Conservation (phyloP, 2,797 vertebrate genomes). For the Toxotes lorentzi region DNA sequence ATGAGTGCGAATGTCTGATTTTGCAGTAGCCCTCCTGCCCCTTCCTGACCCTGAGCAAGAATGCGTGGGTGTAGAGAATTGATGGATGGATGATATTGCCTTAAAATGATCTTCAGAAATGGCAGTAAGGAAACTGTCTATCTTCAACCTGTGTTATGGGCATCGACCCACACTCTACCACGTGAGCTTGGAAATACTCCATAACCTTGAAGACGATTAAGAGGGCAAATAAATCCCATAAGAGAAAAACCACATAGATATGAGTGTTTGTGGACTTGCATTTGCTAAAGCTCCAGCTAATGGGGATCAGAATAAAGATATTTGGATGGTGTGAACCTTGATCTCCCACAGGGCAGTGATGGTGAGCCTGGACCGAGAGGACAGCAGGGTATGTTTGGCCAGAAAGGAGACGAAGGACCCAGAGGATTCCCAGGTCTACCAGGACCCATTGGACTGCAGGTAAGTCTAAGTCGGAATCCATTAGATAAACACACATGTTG, state of each 20-base stretch:
- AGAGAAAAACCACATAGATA: conserved; percentile 22
- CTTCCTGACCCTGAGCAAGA: conserved; percentile 3
- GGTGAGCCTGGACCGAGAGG: conserved; percentile 96
- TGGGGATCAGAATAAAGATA: conserved; percentile 40
- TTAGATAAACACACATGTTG: background rate
- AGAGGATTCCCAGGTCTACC: conserved; percentile 97
- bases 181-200: conserved; percentile 13
- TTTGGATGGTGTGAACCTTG: conserved; percentile 49
- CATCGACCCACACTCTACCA: conserved; percentile 23
- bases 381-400: conserved; percentile 99
- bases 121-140: conserved; percentile 19
- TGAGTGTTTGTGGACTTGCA: conserved; percentile 29
- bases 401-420: conserved; percentile 97
- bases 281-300: conserved; percentile 34
- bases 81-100: conserved; percentile 23
- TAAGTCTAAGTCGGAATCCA: conserved; percentile 62
- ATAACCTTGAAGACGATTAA: conserved; percentile 64
- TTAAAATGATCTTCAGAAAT: conserved; percentile 52
- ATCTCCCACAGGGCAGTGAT: conserved; percentile 90
- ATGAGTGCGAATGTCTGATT: conserved; percentile 14
- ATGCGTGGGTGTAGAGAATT: conserved; percentile 13
- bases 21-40: background rate
- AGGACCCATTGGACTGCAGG: conserved; percentile 97
- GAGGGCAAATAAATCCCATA: conserved; percentile 25
- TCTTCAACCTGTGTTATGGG: conserved; percentile 21